phyloP scores from a whole-genome alignment of 1,140 invertebrate species.

The Adoxophyes honmai region DNA sequence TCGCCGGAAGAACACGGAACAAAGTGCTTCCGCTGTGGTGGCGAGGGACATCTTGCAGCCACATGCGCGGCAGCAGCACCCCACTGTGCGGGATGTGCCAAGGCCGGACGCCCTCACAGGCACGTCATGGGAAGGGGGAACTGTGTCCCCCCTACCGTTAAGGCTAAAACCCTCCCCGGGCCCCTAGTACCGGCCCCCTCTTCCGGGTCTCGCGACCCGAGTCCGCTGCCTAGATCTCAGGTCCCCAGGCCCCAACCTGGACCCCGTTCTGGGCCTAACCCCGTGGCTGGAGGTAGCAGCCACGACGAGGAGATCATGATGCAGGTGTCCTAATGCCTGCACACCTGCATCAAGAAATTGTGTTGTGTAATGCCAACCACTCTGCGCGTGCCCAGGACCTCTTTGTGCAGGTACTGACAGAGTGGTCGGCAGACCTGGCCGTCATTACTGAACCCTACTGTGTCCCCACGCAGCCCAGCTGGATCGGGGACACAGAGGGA shows the following conservation, averaged over 20 bases:
- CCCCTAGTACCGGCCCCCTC: too few relatives aligned
- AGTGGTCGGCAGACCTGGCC: constrained; percentile 16
- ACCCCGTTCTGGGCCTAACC: too few relatives aligned
- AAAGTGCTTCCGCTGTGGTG: background rate
- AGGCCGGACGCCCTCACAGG: background rate
- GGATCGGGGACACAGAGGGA: constrained; percentile 8
- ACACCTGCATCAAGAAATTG: background rate
- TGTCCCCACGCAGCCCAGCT: background rate
- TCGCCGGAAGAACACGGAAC: background rate
- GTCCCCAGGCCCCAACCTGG: too few relatives aligned
- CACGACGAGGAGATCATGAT: too few relatives aligned
- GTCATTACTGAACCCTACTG: constrained; percentile 12
- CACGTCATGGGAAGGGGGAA: background rate
- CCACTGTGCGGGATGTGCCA: background rate
- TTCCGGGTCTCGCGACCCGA: too few relatives aligned
- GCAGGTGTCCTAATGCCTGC: background rate
- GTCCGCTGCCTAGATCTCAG: too few relatives aligned
- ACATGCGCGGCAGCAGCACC: background rate
- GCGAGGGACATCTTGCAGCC: background rate
- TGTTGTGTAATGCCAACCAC: constrained; percentile 24
- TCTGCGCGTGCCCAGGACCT: constrained; percentile 26
- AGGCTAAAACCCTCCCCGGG: too few relatives aligned
- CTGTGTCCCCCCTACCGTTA: background rate
- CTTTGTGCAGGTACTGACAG: constrained; percentile 19
- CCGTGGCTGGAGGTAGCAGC: too few relatives aligned